Percentiles rank a stretch among this genome's conserved stretches.
Evolutionary conservation across 2,797 vertebrate genomes (phyloP).

Genomic region (Diplodus sargus): DNA sequence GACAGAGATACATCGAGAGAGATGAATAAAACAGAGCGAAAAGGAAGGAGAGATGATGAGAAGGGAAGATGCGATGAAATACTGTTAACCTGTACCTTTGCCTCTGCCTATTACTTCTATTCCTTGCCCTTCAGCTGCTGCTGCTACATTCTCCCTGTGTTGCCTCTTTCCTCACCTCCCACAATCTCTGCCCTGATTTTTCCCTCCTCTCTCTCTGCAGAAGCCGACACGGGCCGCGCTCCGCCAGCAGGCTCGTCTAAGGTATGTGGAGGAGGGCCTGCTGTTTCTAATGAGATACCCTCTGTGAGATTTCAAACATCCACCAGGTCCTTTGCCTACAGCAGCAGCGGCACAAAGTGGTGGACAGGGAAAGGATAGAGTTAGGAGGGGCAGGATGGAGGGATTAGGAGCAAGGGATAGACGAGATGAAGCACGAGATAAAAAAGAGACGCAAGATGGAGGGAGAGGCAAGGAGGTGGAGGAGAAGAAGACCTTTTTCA

Average conservation of each 20-base stretch:
- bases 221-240: constrained; percentile 20
- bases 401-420: constrained; percentile 19
- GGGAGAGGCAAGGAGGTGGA: neutral
- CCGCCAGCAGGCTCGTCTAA: constrained; percentile 29
- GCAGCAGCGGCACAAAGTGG: constrained; percentile 28
- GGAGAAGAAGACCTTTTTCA: constrained; percentile 9
- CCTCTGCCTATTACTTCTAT: constrained; percentile 43
- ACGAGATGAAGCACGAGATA: constrained; percentile 35
- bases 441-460: neutral
- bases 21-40: constrained; percentile 12
- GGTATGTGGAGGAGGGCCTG: constrained; percentile 34
- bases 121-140: constrained; percentile 53
- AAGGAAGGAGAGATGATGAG: constrained; percentile 34
- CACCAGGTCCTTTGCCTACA: constrained; percentile 30
- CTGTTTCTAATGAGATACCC: constrained; percentile 67
- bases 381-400: constrained; percentile 18
- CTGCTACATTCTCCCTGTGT: constrained; percentile 31
- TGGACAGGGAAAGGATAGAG: constrained; percentile 28
- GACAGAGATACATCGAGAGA: constrained; percentile 28
- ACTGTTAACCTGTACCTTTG: constrained; percentile 52
- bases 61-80: constrained; percentile 30
- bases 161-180: constrained; percentile 24
- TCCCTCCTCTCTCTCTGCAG: neutral
- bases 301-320: constrained; percentile 51
- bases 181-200: constrained; percentile 42